phyloP scores from a whole-genome alignment of 2,888 invertebrate species.

The Steromphala cineraria region DNA sequence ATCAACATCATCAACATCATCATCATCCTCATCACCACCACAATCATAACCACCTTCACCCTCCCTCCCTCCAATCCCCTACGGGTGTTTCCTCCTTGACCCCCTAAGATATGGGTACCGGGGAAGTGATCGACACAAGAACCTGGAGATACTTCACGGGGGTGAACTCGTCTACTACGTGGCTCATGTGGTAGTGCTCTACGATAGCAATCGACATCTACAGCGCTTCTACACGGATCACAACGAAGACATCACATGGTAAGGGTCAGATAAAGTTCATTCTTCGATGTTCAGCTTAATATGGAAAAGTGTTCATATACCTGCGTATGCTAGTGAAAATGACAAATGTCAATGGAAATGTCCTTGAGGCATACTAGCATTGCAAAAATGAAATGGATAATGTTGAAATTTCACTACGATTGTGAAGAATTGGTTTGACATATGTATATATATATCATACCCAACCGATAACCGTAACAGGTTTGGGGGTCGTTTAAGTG shows the following conservation, averaged over 20 bases:
- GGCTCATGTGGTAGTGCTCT: constrained; percentile 92
- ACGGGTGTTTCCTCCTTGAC: not conserved
- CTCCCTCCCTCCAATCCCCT: not conserved
- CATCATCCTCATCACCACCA: too few relatives aligned
- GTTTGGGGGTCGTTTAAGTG: too few relatives aligned
- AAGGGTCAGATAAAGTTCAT: constrained; percentile 19
- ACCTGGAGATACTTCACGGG: constrained; percentile 57
- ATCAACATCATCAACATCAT: not conserved
- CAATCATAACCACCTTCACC: not conserved
- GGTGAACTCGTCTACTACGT: constrained; percentile 87
- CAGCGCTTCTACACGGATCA: constrained; percentile 94
- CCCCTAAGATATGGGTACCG: constrained; percentile 68
- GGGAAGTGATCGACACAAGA: constrained; percentile 61
- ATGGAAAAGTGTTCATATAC: too few relatives aligned
- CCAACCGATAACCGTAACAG: too few relatives aligned
- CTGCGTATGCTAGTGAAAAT: too few relatives aligned
- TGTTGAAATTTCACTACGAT: too few relatives aligned
- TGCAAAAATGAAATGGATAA: too few relatives aligned
- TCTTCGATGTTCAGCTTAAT: too few relatives aligned
- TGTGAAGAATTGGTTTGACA: too few relatives aligned
- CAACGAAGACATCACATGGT: constrained; percentile 96
- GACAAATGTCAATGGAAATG: too few relatives aligned
- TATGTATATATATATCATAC: too few relatives aligned
- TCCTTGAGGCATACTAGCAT: too few relatives aligned
- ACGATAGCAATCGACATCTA: constrained; percentile 89